Conservation (phyloP, 2,888 invertebrate genomes). For the Eulithis testata region DNA sequence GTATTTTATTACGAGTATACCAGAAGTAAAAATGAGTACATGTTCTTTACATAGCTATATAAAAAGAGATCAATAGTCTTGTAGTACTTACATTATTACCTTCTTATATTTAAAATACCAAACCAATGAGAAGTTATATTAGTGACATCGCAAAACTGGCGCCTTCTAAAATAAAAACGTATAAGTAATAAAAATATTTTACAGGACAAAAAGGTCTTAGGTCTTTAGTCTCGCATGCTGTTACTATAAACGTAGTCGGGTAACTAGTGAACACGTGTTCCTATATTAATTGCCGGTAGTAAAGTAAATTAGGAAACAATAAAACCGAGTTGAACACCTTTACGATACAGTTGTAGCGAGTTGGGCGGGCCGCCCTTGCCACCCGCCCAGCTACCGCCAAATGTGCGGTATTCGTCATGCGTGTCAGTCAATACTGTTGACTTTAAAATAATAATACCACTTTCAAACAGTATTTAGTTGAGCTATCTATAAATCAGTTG, state of each 20-base stretch:
- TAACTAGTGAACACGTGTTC: constrained; percentile 32
- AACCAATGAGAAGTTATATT: no score
- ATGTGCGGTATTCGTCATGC: constrained; percentile 21
- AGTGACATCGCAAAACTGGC: no score
- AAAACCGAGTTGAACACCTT: constrained; percentile 48
- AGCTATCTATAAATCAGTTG: no score
- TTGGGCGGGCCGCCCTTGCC: constrained; percentile 72
- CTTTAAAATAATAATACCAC: constrained; percentile 1
- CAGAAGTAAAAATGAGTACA: no score
- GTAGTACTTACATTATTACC: no score
- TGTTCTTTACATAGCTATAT: no score
- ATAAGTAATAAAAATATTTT: no score
- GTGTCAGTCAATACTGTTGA: not conserved
- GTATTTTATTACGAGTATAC: no score
- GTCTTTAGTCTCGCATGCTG: constrained; percentile 14
- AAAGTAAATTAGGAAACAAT: constrained; percentile 40
- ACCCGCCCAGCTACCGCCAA: constrained; percentile 34
- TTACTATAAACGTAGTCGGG: constrained; percentile 7
- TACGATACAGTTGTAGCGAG: constrained; percentile 44
- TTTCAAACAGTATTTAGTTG: not conserved
- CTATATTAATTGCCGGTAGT: constrained; percentile 33
- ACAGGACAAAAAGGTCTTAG: not conserved
- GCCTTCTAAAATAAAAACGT: no score
- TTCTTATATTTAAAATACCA: no score
- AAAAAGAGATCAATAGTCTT: no score